Base-by-base conservation (phyloP, 2,797 vertebrate genomes). In the Atherinosoma microstoma region DNA sequence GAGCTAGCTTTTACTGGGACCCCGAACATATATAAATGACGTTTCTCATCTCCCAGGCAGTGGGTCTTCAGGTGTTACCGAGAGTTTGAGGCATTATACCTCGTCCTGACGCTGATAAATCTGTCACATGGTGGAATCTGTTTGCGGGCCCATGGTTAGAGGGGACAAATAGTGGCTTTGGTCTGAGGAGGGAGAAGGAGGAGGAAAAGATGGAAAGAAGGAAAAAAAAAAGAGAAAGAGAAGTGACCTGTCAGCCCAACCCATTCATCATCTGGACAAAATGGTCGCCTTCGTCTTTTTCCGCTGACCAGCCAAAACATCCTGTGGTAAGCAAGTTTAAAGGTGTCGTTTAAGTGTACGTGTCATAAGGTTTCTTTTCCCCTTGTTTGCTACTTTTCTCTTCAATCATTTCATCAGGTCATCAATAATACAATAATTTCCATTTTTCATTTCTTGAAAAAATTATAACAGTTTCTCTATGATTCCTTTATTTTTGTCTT, bases 181-280 rank as follows among this genome's bases (percentile, higher is more conserved):
- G 89, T 92, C 78, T 64, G 73, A 78, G 67, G 83, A 77, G 75
- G 70, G 68, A 67, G 70, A 64, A 75, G 63, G 64, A 27, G 65
- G 72, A 40, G 70, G 73, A 64, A 67, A 78, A 71, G 73, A 79
- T 67, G 54, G 67, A 30, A 73, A 47, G 68, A 75, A 77, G 68
- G 51, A 13, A 63, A 36, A 54, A 71, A 71, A 38, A 78, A 72
- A 87, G 90, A 92, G 93, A 27, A 27, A 93, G 90, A 96, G 95
- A 95, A 95, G 95, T 95, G 95, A 96, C 96, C 96, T 95, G 95
- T 95, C 95, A 95, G 91, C 93, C 90, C 74, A 87, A 82, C 83
- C 92, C 93, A 97, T 98, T 97, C 91, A 97, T 99, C 97, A 97
- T 93, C 91, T 86, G 90, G 95, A 96, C 95, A 96, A 97, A 97